These are phyloP conservation scores for Dicranocentrus wangi DNA, from an alignment of 2,888 invertebrate species.

Conservation along the genomic window DNA sequence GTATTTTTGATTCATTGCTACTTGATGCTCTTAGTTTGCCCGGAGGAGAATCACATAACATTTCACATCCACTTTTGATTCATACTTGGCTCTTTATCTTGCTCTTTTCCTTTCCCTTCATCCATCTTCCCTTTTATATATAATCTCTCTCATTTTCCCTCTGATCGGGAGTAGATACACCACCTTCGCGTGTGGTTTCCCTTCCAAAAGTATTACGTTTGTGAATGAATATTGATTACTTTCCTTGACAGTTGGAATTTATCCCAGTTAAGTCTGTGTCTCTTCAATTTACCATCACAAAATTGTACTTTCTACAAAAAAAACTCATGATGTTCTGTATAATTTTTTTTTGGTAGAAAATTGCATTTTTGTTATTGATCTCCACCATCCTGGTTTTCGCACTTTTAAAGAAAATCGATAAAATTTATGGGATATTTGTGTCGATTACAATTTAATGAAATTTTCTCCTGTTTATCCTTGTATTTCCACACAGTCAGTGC, in stretches of 20 bases:
- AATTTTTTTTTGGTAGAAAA: neutral
- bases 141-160: no score
- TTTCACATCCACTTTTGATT: no score
- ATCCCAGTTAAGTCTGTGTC: slow-evolving; percentile 31
- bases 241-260: slow-evolving; percentile 44
- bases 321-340: neutral
- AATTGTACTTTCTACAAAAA: neutral
- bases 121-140: no score
- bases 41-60: no score
- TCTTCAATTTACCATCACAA: neutral
- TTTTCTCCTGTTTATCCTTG: neutral
- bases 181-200: neutral
- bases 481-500: no score
- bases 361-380: neutral
- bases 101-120: no score
- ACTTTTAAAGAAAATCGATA: neutral
- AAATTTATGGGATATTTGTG: neutral
- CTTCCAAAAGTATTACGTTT: neutral
- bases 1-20: no score
- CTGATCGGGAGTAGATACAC: no score
- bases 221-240: slow-evolving; percentile 57
- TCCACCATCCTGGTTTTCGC: no score
- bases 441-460: slow-evolving; percentile 1
- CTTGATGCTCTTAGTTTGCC: no score
- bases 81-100: no score